phyloP scores from a whole-genome alignment of 2,113 vertebrate species.

The Pheucticus melanocephalus region DNA sequence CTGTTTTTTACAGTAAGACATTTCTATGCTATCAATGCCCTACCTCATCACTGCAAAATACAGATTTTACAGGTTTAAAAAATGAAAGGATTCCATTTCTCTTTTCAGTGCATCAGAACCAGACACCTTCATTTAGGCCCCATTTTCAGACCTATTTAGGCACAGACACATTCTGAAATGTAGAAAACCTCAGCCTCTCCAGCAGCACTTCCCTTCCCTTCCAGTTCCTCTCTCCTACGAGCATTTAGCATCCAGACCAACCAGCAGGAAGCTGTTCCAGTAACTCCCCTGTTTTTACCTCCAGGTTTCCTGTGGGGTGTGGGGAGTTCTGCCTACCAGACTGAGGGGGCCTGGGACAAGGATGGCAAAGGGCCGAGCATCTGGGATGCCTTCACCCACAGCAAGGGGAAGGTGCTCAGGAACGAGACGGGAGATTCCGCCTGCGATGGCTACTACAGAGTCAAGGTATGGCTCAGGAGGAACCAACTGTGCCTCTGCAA shows the following conservation, averaged over 20 bases:
- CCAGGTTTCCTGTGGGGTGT: conserved; percentile 92
- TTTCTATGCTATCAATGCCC: neutral
- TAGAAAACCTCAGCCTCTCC: neutral
- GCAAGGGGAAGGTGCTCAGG: conserved; percentile 76
- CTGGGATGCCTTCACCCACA: conserved; percentile 89
- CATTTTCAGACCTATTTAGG: neutral
- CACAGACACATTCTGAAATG: neutral
- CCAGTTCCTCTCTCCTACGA: neutral
- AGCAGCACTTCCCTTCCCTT: too few relatives aligned
- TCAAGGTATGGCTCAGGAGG: conserved; percentile 73
- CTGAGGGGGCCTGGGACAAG: conserved; percentile 92
- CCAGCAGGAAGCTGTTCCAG: neutral
- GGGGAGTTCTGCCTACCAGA: conserved; percentile 93
- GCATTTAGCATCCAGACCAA: neutral
- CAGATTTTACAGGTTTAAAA: neutral
- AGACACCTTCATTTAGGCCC: neutral
- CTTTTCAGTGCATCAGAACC: neutral
- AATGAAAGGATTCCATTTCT: neutral
- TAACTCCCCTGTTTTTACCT: neutral
- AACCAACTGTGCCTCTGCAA: neutral
- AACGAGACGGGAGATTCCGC: conserved; percentile 85
- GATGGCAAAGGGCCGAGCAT: conserved; percentile 93
- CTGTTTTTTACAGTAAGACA: neutral
- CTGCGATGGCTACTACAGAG: conserved; percentile 87
- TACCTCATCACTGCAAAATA: neutral